These are phyloP conservation scores for Menidia menidia DNA, from an alignment of 2,797 vertebrate genomes.

Conservation along the genomic window DNA sequence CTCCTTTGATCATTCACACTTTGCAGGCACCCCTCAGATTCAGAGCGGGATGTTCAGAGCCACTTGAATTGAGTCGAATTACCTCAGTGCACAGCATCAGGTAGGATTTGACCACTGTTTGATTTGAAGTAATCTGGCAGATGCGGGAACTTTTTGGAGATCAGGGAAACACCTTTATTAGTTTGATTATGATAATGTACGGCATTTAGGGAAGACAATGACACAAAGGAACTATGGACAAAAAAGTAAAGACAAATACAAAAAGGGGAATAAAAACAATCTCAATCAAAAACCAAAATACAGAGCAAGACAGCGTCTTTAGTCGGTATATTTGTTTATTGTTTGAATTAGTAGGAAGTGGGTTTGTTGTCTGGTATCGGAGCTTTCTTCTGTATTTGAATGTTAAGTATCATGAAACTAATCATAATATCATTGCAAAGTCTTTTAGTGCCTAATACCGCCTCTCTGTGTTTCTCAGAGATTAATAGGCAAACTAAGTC, in stretches of 20 bases:
- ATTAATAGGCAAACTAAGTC: neutral
- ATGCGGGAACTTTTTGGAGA: neutral
- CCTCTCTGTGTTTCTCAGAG: neutral
- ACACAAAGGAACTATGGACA: no score
- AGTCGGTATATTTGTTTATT: no score
- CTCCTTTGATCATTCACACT: conserved; percentile 59
- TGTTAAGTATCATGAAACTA: neutral
- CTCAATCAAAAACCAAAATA: neutral
- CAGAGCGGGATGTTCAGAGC: conserved; percentile 21
- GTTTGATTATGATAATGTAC: neutral
- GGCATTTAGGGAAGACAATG: neutral
- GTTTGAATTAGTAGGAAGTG: no score
- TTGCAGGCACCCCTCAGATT: conserved; percentile 28
- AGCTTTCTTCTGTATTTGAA: neutral
- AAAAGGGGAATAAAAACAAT: neutral
- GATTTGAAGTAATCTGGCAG: neutral
- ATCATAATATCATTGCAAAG: neutral
- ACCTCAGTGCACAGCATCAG: conserved; percentile 28
- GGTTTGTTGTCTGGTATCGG: neutral
- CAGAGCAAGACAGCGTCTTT: neutral
- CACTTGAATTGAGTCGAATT: conserved; percentile 35
- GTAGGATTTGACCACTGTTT: conserved; percentile 36
- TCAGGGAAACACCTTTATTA: neutral
- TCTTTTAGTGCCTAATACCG: neutral
- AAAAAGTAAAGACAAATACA: no score